These are phyloP conservation scores for Archips xylosteana DNA, from an alignment of 2,888 invertebrate genomes.

Conservation along the genomic window DNA sequence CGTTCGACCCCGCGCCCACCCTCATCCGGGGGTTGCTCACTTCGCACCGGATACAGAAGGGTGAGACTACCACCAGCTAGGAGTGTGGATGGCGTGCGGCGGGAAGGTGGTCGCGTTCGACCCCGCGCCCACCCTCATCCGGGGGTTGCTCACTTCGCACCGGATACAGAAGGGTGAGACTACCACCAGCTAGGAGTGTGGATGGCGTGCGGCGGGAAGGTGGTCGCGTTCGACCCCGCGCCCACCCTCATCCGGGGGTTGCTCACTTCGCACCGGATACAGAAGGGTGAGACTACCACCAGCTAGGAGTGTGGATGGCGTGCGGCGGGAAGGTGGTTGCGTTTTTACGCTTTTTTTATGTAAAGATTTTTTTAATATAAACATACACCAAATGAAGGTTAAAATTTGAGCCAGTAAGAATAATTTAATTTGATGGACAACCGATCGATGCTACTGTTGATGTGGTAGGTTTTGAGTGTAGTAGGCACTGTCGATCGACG, in stretches of 20 bases:
- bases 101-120: constrained; percentile 78
- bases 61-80: too few species aligned
- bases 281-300: constrained; percentile 71
- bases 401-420: too few species aligned
- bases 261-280: constrained; percentile 67
- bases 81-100: too few species aligned
- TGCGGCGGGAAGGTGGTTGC: constrained; percentile 75
- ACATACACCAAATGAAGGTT: too few species aligned
- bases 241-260: constrained; percentile 68
- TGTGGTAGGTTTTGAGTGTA: too few species aligned
- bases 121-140: constrained; percentile 69
- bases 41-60: constrained; percentile 66
- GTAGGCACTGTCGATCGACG: too few species aligned
- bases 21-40: constrained; percentile 67
- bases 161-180: constrained; percentile 71
- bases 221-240: constrained; percentile 77
- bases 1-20: constrained; percentile 76
- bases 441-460: too few species aligned
- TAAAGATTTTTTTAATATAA: too few species aligned
- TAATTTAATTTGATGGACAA: too few species aligned
- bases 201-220: constrained; percentile 71
- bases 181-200: too few species aligned
- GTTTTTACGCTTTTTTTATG: too few species aligned
- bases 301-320: too few species aligned
- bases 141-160: constrained; percentile 66